Percentiles rank a stretch among this genome's conserved stretches.
These are phyloP conservation scores for Scomberomorus guttatus DNA, from an alignment of 2,797 vertebrate genomes.

Conservation along the genomic window DNA sequence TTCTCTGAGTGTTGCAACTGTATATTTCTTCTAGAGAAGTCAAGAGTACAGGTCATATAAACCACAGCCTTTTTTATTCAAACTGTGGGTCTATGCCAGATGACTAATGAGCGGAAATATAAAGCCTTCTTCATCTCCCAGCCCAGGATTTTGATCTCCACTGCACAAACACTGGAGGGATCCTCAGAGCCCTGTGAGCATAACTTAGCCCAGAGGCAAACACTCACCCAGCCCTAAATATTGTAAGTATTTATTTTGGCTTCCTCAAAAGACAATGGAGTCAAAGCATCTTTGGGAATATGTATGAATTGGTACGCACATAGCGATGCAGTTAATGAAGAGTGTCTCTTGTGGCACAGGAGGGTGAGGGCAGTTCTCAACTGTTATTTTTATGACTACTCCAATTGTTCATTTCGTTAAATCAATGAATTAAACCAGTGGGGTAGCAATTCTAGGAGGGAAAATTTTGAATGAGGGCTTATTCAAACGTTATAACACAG, in stretches of 20 bases:
- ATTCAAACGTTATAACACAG: background rate
- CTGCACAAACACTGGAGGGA: conserved; percentile 64
- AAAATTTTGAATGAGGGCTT: background rate
- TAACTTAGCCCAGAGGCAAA: conserved; percentile 68
- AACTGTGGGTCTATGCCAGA: conserved; percentile 30
- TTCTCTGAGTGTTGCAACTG: conserved; percentile 10
- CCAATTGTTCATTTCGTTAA: background rate
- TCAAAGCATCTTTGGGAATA: conserved; percentile 60
- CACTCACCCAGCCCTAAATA: conserved; percentile 73
- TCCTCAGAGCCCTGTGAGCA: conserved; percentile 53
- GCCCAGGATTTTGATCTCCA: conserved; percentile 61
- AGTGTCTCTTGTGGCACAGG: background rate
- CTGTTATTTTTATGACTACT: background rate
- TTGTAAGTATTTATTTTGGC: conserved; percentile 74
- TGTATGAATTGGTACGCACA: conserved; percentile 54
- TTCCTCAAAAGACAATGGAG: conserved; percentile 64
- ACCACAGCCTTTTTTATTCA: conserved; percentile 21
- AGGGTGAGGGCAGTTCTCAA: background rate
- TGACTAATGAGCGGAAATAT: conserved; percentile 61
- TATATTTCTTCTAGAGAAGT: conserved; percentile 26
- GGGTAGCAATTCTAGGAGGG: background rate
- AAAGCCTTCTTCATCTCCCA: conserved; percentile 47
- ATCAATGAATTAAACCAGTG: background rate
- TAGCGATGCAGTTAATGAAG: conserved; percentile 43
- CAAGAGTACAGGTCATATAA: conserved; percentile 29